A percentile compares a stretch with the other conserved stretches of the same genome.
These are phyloP conservation scores for Drosophila nigromelanica DNA, from an alignment of 1,140 invertebrate genomes.

Conservation along the genomic window DNA sequence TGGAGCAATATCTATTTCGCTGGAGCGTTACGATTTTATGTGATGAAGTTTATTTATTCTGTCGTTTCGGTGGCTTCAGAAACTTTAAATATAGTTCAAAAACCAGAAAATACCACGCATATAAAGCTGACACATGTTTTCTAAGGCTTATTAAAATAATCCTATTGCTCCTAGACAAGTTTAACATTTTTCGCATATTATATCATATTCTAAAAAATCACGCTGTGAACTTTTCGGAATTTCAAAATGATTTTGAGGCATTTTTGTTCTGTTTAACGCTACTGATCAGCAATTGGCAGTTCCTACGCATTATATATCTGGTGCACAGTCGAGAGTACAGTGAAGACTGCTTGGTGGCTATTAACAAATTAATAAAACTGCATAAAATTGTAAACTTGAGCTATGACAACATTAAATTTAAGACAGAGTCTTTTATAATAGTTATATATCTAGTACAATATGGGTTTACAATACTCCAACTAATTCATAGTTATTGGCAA, in stretches of 20 bases:
- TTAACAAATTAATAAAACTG: neutral
- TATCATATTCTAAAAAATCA: neutral
- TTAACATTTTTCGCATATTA: neutral
- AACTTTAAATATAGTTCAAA: neutral
- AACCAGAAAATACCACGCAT: neutral
- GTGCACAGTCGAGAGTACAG: slow-evolving; percentile 2
- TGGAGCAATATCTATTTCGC: slow-evolving; percentile 1
- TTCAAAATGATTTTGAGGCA: neutral
- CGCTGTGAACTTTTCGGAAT: too few species aligned
- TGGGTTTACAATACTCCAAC: neutral
- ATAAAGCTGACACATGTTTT: neutral
- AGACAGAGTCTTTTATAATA: neutral
- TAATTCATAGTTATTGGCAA: neutral
- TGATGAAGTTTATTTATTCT: neutral
- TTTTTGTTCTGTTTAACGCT: neutral
- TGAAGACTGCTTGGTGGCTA: neutral
- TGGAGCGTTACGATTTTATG: neutral
- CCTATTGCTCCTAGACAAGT: neutral
- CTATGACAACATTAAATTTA: neutral
- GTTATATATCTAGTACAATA: neutral
- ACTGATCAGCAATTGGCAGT: neutral
- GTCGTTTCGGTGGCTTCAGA: neutral
- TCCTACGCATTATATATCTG: neutral
- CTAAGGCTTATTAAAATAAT: neutral
- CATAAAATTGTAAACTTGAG: neutral